Evolutionary conservation across 2,888 invertebrate genomes (phyloP).

Genomic region (Sesamia inferens): DNA sequence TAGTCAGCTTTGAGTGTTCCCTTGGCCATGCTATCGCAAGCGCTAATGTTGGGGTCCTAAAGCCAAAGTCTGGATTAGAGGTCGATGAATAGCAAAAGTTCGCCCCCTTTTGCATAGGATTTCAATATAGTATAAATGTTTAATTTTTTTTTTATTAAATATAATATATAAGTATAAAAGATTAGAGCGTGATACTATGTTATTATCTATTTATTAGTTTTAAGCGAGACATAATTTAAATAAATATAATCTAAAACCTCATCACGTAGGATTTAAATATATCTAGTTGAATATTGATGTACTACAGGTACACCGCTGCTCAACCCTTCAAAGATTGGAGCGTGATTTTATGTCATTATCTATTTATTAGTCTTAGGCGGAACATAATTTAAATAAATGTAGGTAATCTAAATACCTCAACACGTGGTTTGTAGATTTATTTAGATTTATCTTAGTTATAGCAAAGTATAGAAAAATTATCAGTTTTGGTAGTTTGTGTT

Average conservation of each 20-base stretch:
- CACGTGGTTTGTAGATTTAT: background rate
- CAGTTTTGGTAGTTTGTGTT: conserved; percentile 1
- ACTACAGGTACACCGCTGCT: too few relatives aligned
- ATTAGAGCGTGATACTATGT: too few relatives aligned
- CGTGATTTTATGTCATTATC: background rate
- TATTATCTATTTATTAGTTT: too few relatives aligned
- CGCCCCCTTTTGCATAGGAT: background rate
- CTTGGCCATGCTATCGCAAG: background rate
- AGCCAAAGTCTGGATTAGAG: background rate
- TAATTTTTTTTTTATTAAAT: background rate
- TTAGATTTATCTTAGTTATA: too few relatives aligned
- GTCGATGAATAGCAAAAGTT: background rate
- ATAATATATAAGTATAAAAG: background rate
- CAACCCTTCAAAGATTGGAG: background rate
- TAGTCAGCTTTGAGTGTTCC: background rate
- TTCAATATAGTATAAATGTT: background rate
- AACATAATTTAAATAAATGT: background rate
- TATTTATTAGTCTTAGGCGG: background rate
- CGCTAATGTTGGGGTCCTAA: background rate
- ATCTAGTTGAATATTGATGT: too few relatives aligned
- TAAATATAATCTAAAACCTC: too few relatives aligned
- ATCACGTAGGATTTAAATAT: too few relatives aligned
- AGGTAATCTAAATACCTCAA: background rate
- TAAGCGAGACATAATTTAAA: too few relatives aligned
- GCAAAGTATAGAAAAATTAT: background rate